Percentiles rank a stretch among this genome's conserved stretches.
Evolutionary conservation across 2,113 vertebrate genomes (phyloP).

Genomic region (Callochromis pleurospilus): DNA sequence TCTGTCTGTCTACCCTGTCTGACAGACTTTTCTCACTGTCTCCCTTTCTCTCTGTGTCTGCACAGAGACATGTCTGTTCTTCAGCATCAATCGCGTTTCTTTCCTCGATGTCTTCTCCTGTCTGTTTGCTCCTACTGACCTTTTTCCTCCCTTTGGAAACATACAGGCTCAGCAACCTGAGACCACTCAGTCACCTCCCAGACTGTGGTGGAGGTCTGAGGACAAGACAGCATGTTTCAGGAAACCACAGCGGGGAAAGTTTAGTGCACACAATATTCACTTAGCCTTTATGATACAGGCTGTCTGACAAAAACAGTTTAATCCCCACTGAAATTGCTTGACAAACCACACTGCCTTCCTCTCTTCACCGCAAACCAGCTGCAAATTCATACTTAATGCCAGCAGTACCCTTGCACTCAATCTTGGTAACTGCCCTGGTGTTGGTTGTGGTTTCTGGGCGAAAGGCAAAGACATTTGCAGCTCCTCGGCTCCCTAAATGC

Average conservation of each 20-base stretch:
- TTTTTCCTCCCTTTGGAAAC: neutral
- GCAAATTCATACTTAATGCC: slow-evolving; percentile 1
- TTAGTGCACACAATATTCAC: neutral
- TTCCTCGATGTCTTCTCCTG: neutral
- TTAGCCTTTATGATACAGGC: neutral
- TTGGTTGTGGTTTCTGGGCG: slow-evolving; percentile 17
- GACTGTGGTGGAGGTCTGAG: neutral
- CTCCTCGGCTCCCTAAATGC: slow-evolving; percentile 14
- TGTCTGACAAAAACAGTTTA: neutral
- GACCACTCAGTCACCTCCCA: neutral
- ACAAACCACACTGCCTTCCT: slow-evolving; percentile 20
- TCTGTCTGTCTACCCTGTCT: slow-evolving; percentile 13
- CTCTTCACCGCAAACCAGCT: neutral
- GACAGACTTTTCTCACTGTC: slow-evolving; percentile 8
- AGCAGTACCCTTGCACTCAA: neutral
- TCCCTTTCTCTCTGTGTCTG: neutral
- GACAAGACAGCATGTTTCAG: neutral
- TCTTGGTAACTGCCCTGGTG: neutral
- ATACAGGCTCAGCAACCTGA: slow-evolving; percentile 1
- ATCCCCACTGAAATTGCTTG: slow-evolving; percentile 7
- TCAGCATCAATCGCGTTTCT: neutral
- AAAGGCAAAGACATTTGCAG: slow-evolving; percentile 24
- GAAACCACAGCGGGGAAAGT: neutral
- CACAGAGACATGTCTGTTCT: slow-evolving; percentile 35
- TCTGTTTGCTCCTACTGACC: neutral